A percentile compares a stretch with the other conserved stretches of the same genome.
Conservation (phyloP, 1,140 invertebrate genomes). For the Phenacoccus solenopsis region DNA sequence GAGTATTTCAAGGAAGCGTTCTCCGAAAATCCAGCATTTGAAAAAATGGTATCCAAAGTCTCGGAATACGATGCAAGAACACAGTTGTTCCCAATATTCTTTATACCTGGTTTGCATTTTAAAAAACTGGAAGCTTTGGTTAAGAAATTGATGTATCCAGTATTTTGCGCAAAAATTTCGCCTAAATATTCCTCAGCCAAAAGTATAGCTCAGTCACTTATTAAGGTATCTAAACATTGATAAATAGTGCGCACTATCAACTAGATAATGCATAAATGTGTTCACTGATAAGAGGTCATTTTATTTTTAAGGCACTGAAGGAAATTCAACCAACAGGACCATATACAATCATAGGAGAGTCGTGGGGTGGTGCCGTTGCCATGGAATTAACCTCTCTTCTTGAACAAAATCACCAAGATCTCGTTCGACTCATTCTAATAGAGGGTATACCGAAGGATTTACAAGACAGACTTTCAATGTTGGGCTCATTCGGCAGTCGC, state of each 20-base stretch:
- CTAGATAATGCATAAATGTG: too few species aligned
- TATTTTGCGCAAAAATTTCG: slow-evolving; percentile 20
- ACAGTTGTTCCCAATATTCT: slow-evolving; percentile 18
- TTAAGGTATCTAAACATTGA: too few species aligned
- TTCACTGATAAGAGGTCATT: too few species aligned
- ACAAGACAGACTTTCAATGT: background rate
- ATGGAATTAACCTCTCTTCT: slow-evolving; percentile 23
- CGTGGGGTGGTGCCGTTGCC: slow-evolving; percentile 25
- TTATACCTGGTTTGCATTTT: slow-evolving; percentile 20
- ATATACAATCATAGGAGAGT: slow-evolving; percentile 25
- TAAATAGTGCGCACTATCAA: too few species aligned
- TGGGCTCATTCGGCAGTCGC: background rate
- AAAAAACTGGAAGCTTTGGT: slow-evolving; percentile 3
- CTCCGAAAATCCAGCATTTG: slow-evolving; percentile 13
- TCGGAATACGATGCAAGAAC: background rate
- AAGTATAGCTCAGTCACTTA: background rate
- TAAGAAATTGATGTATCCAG: slow-evolving; percentile 20
- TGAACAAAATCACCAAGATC: slow-evolving; percentile 21
- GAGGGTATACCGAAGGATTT: slow-evolving; percentile 21
- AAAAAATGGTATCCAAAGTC: slow-evolving; percentile 10
- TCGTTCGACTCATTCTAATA: slow-evolving; percentile 20
- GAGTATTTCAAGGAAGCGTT: background rate
- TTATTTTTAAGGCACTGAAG: slow-evolving; percentile 20
- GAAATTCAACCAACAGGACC: slow-evolving; percentile 22
- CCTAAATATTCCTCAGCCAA: background rate